phyloP scores from a whole-genome alignment of 2,888 invertebrate genomes.

The Cacoxenus indagator region DNA sequence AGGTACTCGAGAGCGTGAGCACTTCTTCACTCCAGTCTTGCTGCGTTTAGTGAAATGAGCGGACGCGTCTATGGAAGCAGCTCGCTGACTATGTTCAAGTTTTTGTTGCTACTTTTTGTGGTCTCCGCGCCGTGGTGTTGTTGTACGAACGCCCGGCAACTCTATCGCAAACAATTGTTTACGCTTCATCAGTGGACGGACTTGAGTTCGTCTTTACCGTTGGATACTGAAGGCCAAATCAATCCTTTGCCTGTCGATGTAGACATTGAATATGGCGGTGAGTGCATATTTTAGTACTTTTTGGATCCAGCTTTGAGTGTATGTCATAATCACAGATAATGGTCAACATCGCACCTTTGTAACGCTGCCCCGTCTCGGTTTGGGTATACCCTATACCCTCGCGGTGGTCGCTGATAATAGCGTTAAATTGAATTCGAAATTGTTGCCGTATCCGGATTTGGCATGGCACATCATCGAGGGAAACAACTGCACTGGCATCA shows the following conservation, averaged over 20 bases:
- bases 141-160: constrained; percentile 33
- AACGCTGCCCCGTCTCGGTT: constrained; percentile 80
- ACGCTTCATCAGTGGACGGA: constrained; percentile 78
- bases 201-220: constrained; percentile 75
- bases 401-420: constrained; percentile 74
- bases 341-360: constrained; percentile 76
- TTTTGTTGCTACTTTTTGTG: constrained; percentile 29
- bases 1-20: constrained; percentile 1
- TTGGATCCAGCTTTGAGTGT: not conserved
- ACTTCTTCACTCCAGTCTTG: constrained; percentile 39
- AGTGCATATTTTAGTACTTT: constrained; percentile 16
- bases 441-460: constrained; percentile 78
- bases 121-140: not conserved
- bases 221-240: constrained; percentile 74
- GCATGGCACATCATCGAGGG: constrained; percentile 75
- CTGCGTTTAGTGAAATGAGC: constrained; percentile 45
- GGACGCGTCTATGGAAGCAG: constrained; percentile 32
- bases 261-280: constrained; percentile 65
- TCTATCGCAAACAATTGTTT: constrained; percentile 65
- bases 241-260: constrained; percentile 75
- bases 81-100: not conserved
- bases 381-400: constrained; percentile 80
- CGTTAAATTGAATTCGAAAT: constrained; percentile 62
- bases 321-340: constrained; percentile 42
- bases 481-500: constrained; percentile 76